phyloP scores from a whole-genome alignment of 2,113 vertebrate species.

The Chionodraco myersi region DNA sequence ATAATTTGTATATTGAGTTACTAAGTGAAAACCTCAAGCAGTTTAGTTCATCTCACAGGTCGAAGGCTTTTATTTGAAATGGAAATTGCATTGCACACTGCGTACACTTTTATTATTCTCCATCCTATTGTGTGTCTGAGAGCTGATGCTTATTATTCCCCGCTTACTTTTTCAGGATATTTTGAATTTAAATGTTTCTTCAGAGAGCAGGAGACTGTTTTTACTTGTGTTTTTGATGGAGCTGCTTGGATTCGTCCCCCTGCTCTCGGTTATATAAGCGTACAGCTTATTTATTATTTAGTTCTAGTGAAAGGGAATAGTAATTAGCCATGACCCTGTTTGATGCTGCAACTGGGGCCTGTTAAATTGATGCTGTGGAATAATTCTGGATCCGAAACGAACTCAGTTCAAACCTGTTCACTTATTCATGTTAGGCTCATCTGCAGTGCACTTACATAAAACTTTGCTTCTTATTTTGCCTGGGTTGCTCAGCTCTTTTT shows the following conservation, averaged over 20 bases:
- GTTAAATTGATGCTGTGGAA: constrained; percentile 71
- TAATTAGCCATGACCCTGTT: constrained; percentile 76
- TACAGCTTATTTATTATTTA: constrained; percentile 75
- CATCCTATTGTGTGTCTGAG: constrained; percentile 11
- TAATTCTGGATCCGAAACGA: constrained; percentile 61
- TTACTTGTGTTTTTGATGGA: constrained; percentile 26
- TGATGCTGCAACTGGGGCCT: constrained; percentile 71
- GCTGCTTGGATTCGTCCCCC: constrained; percentile 19
- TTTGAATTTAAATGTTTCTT: constrained; percentile 24
- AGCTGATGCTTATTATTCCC: constrained; percentile 3
- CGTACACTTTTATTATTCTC: not conserved
- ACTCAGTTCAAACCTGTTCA: constrained; percentile 67
- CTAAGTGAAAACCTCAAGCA: constrained; percentile 36
- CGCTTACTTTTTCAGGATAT: not conserved
- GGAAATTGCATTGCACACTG: constrained; percentile 27
- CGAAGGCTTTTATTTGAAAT: constrained; percentile 33
- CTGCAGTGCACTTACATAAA: constrained; percentile 34
- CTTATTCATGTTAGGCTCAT: constrained; percentile 73
- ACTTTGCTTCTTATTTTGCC: constrained; percentile 29
- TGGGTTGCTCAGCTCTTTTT: not conserved
- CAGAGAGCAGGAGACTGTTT: constrained; percentile 28
- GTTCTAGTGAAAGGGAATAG: constrained; percentile 66
- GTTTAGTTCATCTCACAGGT: constrained; percentile 28
- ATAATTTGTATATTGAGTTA: constrained; percentile 42
- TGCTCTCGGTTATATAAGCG: constrained; percentile 63